Base-by-base conservation (phyloP, 92 coral and sea anemone species). In the Blastomussa wellsi region DNA sequence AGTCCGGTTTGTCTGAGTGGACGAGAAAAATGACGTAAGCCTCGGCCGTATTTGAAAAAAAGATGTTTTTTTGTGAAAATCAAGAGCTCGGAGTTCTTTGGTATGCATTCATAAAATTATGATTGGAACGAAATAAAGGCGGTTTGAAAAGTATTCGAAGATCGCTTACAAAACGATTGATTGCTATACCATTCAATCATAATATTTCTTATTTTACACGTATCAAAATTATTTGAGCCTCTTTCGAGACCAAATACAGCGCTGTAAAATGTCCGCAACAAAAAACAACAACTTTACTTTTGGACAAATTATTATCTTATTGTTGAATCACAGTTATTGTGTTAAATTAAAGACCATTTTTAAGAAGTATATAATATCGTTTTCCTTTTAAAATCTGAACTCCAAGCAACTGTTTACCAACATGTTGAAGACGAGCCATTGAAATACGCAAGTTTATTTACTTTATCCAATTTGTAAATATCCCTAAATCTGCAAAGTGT, bases 401-500 rank as follows among this genome's bases (percentile, higher is more conserved):
- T 22, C 26, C 38, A 6, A 44, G 19, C 64, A 74, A 29, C 42
- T 83, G 81, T 59, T 73, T 83, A 81, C 80, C n/a, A 75, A 74
- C 80, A 74, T 38, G 35, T 10, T 57, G 29, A 74, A 74, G 80
- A 83, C 29, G 33, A 31, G 28, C 62, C 33, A 22, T 74, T 74
- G 80, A 83, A 83, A 83, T 16, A 38, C 74, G 11, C 44, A 75
- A 60, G 74, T 71, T 78, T 86, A 85, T 86, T 69, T 69, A 86
- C 78, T 52, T 62, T 53, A 35, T 19, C 44, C 11, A 37, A 72
- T 72, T 41, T 42, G 33, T 39, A 22, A 12, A n/a, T n/a, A n/a
- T n/a, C 15, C 24, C 11, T 32, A 32, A n/a, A 26, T 24, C 26
- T 38, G 52, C 16, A 72, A 53, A 75, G 14, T 13, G 42, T 12